Evolutionary conservation across 2,113 vertebrate species (phyloP).

Genomic region (Urocitellus parryii): DNA sequence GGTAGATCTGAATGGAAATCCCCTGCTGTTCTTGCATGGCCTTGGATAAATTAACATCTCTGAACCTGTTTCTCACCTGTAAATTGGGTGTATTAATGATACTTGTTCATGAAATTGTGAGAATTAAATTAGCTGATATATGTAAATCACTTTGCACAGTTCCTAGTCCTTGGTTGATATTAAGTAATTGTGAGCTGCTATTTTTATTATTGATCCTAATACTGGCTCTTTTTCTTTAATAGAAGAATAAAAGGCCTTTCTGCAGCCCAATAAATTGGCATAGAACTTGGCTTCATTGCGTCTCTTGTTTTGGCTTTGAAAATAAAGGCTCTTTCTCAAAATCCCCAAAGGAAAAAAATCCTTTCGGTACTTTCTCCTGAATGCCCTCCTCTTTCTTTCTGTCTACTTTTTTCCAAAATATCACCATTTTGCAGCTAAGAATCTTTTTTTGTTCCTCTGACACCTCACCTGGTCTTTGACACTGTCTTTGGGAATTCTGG

Average conservation of each 20-base stretch:
- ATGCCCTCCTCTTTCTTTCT: background rate
- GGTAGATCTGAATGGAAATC: background rate
- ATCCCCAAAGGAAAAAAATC: background rate
- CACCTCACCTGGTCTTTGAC: background rate
- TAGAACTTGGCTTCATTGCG: background rate
- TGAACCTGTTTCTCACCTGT: background rate
- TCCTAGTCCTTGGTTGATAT: background rate
- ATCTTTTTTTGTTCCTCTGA: conserved; percentile 26
- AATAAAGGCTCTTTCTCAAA: conserved; percentile 47
- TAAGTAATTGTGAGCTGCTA: background rate
- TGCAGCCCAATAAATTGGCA: background rate
- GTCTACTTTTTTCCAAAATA: background rate
- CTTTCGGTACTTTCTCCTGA: background rate
- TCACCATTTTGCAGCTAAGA: background rate
- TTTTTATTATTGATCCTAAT: background rate
- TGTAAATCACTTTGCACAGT: background rate
- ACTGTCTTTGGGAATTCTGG: background rate
- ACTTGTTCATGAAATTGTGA: background rate
- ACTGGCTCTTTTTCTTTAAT: background rate
- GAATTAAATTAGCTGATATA: background rate
- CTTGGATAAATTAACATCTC: background rate
- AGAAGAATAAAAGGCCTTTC: background rate
- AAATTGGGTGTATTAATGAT: background rate
- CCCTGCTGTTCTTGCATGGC: background rate
- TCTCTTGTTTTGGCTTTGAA: background rate